Percentiles rank a stretch among this genome's conserved stretches.
These are phyloP conservation scores for Apotomis capreana DNA, from an alignment of 2,888 invertebrate genomes.

Conservation along the genomic window DNA sequence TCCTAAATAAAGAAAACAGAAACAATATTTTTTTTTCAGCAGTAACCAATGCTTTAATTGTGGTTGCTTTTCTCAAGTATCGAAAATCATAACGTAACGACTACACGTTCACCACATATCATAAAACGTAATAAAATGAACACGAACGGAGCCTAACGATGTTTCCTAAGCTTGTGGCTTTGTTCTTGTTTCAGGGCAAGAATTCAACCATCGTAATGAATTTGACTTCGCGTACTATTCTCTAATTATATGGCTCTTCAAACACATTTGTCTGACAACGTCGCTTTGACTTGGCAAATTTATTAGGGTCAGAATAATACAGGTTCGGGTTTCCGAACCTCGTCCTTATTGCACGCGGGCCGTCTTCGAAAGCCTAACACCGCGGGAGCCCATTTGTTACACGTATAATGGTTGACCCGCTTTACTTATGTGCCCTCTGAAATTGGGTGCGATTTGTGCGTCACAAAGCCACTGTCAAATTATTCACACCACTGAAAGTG, in stretches of 20 bases:
- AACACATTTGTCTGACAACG: slow-evolving; percentile 78
- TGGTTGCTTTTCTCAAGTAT: not conserved
- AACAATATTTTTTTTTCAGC: no score
- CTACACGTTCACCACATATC: not conserved
- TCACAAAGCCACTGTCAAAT: slow-evolving; percentile 63
- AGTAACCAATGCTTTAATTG: not conserved
- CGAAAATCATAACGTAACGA: not conserved
- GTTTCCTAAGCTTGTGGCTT: not conserved
- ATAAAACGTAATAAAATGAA: slow-evolving; percentile 2
- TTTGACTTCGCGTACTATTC: slow-evolving; percentile 13
- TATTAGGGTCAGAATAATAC: slow-evolving; percentile 83
- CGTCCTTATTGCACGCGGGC: slow-evolving; percentile 75
- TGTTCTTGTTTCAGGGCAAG: slow-evolving; percentile 11
- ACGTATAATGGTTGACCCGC: slow-evolving; percentile 80
- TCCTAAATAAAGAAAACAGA: no score
- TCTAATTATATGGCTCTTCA: slow-evolving; percentile 53
- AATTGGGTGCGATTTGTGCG: slow-evolving; percentile 71
- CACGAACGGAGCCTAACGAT: not conserved
- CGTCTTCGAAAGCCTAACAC: slow-evolving; percentile 62
- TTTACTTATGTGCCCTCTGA: slow-evolving; percentile 71
- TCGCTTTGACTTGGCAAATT: slow-evolving; percentile 78
- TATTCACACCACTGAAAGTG: slow-evolving; percentile 52
- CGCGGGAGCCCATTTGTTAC: slow-evolving; percentile 76
- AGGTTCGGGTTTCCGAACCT: slow-evolving; percentile 76
- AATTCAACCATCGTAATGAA: slow-evolving; percentile 15